Evolutionary conservation across 1,140 invertebrate species (phyloP).

Genomic region (Microvelia longipes): DNA sequence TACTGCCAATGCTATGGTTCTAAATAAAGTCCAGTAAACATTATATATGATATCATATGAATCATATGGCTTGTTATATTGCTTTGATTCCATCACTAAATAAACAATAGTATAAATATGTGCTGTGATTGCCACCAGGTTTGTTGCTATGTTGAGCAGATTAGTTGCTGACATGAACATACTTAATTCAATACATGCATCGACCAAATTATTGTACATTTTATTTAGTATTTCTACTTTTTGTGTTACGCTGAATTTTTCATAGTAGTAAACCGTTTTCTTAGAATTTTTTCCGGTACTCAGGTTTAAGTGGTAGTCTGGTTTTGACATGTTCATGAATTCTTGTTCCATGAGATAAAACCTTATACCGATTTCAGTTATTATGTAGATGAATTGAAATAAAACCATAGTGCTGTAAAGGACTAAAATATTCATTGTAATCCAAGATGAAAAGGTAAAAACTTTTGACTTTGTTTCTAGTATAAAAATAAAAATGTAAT

Average conservation of each 20-base stretch:
- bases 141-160: constrained; percentile 5
- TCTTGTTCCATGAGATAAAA: constrained; percentile 3
- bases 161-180: constrained; percentile 2
- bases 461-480: neutral
- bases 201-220: neutral
- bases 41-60: neutral
- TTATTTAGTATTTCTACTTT: neutral
- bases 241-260: constrained; percentile 3
- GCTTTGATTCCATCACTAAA: constrained; percentile 1
- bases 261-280: neutral
- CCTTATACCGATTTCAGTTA: constrained; percentile 7
- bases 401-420: neutral
- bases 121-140: constrained; percentile 6
- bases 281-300: neutral
- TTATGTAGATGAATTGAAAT: neutral
- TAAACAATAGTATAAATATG: constrained; percentile 8
- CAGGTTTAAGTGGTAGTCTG: constrained; percentile 2
- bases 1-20: neutral
- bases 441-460: neutral
- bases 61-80: neutral
- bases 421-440: neutral
- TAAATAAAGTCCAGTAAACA: constrained; percentile 4
- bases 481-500: neutral
- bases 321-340: neutral
- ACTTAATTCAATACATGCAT: neutral